Percentiles rank a stretch among this genome's conserved stretches.
Evolutionary conservation across 1,140 invertebrate species (phyloP).

Genomic region (Meloidogyne floridensis): DNA sequence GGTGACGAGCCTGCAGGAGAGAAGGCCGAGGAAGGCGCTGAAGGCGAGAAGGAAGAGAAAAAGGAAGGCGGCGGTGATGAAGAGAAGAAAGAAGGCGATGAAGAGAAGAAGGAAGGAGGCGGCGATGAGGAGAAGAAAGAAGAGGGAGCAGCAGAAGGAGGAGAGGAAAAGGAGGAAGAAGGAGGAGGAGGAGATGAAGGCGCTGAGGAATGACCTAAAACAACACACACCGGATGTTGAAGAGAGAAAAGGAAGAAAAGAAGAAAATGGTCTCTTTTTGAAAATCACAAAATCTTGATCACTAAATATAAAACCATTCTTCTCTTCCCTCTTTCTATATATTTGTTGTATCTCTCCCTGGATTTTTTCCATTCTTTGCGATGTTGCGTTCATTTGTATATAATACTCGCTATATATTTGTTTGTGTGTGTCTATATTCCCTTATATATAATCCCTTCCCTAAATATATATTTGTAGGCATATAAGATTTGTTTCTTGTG

Average conservation of each 20-base stretch:
- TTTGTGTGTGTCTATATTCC: background rate
- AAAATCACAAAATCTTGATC: background rate
- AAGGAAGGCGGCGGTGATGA: background rate
- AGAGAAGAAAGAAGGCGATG: background rate
- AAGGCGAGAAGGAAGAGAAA: background rate
- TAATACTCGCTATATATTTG: background rate
- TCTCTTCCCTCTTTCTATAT: background rate
- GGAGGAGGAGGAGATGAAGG: background rate
- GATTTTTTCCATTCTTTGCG: background rate
- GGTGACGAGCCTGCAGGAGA: background rate
- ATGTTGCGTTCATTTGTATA: slow-evolving; percentile 6
- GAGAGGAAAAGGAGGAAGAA: background rate
- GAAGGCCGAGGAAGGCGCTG: background rate
- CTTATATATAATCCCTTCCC: background rate
- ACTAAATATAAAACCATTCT: background rate
- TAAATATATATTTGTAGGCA: background rate
- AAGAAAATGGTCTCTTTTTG: slow-evolving; percentile 1
- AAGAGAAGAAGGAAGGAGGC: background rate
- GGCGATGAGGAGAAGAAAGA: background rate
- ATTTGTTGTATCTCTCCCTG: background rate
- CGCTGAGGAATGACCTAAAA: slow-evolving; percentile 5
- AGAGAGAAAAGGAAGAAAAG: background rate
- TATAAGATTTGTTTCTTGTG: too few relatives aligned
- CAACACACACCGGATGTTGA: slow-evolving; percentile 1
- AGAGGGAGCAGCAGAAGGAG: background rate